Evolutionary conservation across 2,888 invertebrate species (phyloP).

Genomic region (Drosophila recens): DNA sequence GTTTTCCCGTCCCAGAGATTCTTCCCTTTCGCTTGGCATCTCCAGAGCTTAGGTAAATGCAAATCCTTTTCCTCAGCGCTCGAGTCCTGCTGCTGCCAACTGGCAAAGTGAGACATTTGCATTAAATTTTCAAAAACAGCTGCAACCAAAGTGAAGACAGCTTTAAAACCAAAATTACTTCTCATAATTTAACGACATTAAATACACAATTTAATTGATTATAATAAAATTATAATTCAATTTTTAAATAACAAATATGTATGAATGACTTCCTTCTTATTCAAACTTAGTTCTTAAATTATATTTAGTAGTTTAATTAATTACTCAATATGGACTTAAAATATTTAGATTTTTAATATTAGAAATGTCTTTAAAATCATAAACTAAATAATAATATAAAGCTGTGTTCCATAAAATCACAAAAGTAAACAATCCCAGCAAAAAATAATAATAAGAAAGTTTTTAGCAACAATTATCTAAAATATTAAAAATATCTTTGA

Average conservation of each 20-base stretch:
- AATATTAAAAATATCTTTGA: too few species aligned
- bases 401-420: too few species aligned
- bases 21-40: constrained; percentile 23
- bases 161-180: constrained; percentile 1
- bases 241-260: not conserved
- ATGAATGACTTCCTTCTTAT: too few species aligned
- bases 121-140: constrained; percentile 41
- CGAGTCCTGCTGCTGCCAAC: constrained; percentile 14
- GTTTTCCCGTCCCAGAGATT: not conserved
- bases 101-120: constrained; percentile 61
- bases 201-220: not conserved
- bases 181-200: not conserved
- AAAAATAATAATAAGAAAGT: too few species aligned
- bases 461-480: too few species aligned
- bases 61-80: constrained; percentile 60
- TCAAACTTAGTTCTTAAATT: too few species aligned
- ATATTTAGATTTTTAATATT: too few species aligned
- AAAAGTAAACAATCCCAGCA: too few species aligned
- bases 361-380: too few species aligned
- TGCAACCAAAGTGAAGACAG: constrained; percentile 15
- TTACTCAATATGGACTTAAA: too few species aligned
- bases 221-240: not conserved
- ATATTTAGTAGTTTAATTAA: too few species aligned
- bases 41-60: constrained; percentile 63
- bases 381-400: too few species aligned